Conservation (phyloP, 1,140 invertebrate species). For the Metopolophium dirhodum region DNA sequence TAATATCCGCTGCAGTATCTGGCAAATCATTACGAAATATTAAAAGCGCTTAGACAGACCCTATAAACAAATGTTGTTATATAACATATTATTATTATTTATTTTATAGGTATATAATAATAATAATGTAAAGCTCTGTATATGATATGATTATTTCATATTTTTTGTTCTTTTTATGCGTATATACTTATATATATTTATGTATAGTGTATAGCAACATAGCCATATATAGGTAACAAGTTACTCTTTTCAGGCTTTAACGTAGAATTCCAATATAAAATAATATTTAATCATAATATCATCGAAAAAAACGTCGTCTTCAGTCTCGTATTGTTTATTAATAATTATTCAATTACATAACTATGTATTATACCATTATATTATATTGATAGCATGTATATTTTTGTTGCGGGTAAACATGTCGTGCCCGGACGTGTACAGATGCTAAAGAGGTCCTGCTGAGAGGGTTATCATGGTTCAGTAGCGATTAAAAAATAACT, state of each 20-base stretch:
- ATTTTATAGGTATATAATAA: not conserved
- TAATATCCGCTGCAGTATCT: not conserved
- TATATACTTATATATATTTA: not conserved
- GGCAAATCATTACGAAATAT: conserved; percentile 11
- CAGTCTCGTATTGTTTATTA: not conserved
- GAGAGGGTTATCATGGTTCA: conserved; percentile 57
- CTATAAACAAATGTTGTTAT: not conserved
- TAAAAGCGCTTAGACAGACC: not conserved
- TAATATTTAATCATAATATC: not conserved
- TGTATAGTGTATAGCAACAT: not conserved
- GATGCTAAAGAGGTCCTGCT: conserved; percentile 49
- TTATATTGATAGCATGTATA: not conserved
- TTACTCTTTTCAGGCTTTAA: not conserved
- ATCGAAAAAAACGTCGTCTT: not conserved
- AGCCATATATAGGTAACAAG: not conserved
- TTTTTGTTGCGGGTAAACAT: conserved; percentile 56
- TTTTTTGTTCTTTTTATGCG: not conserved
- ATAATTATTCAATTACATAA: conserved; percentile 36
- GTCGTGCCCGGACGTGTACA: conserved; percentile 31
- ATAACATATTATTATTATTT: not conserved
- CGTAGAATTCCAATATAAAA: not conserved
- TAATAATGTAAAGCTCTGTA: not conserved
- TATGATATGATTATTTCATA: not conserved
- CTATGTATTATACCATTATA: conserved; percentile 11
- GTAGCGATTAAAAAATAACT: conserved; percentile 51